Evolutionary conservation across 2,113 vertebrate species (phyloP).

Genomic region (Ammodramus savannarum): DNA sequence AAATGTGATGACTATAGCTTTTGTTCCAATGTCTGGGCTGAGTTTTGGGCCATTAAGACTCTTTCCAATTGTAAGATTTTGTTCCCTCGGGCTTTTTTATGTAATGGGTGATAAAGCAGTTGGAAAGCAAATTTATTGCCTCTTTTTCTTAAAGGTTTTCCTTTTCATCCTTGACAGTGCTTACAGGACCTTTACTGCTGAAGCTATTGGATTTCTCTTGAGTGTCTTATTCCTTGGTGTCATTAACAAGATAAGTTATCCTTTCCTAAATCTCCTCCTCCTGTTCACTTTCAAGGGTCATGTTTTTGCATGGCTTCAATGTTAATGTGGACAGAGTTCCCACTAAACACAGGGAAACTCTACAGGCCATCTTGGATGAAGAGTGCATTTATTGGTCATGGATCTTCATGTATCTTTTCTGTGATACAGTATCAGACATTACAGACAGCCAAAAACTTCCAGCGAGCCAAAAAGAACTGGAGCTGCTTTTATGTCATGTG

Average conservation of each 20-base stretch:
- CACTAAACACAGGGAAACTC: neutral
- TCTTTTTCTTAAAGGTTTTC: conserved; percentile 41
- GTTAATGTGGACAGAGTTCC: neutral
- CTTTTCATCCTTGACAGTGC: conserved; percentile 7
- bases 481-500: neutral
- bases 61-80: conserved; percentile 53
- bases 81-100: conserved; percentile 26
- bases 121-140: conserved; percentile 32
- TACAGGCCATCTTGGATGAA: neutral
- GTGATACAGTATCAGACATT: neutral
- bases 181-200: neutral
- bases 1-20: conserved; percentile 50
- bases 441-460: neutral
- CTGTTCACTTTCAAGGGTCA: conserved; percentile 3
- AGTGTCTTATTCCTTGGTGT: neutral
- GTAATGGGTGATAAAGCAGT: conserved; percentile 41
- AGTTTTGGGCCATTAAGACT: neutral
- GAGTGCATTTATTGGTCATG: neutral
- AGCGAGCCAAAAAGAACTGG: neutral
- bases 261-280: conserved; percentile 31
- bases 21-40: conserved; percentile 30
- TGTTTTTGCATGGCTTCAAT: neutral
- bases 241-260: conserved; percentile 42
- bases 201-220: conserved; percentile 14
- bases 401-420: neutral